Evolutionary conservation across 2,888 invertebrate genomes (phyloP), one percentile per base, ranked within the genome.

Genomic region (Nasonia oneida): DNA sequence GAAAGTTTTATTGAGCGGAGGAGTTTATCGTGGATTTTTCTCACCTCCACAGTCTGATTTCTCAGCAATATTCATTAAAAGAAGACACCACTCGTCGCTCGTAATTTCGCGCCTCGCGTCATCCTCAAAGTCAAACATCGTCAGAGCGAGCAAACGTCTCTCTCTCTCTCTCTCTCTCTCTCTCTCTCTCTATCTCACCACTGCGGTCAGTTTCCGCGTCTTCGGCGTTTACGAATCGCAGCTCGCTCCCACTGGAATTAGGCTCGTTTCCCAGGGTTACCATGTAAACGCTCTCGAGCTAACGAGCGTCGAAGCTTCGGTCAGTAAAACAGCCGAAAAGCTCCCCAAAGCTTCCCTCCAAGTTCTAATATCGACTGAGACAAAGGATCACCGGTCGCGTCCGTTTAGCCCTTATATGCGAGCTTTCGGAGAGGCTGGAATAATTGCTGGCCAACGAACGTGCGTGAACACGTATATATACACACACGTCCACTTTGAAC

Each of bases 401-500:
- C 37, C 12, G 73, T 47, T 33, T 2, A 39, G 39, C 3, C 39
- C n/a, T 61, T 10, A 23, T n/a, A n/a, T 23, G 18, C 5, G 57
- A 29, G 57, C 71, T 81, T 12, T 61, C 29, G 29, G 75, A n/a
- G 75, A 47, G 39, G 23, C 61, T 50, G 74, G 75, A 82, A 67
- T 82, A 85, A 85, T 85, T 57, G 78, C 73, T 37, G 53, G 37
- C 0, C 37, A 70, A 57, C 76, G 50, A 74, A 64, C 76, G 64
- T 82, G 70, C 4, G 37, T 37, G 37, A 4, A 37, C 37, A 37
- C 37, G 37, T 37, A 37, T 37, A 37, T 0, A 37, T 76, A 71
- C n/a, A 42, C 71, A 77, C 47, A 77, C 77, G 50, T 37, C 64
- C 82, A 50, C 79, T 81, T 71, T 71, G 76, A 73, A 71, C 39